Evolutionary conservation across 2,113 vertebrate genomes (phyloP).

Genomic region (Eolophus roseicapilla): DNA sequence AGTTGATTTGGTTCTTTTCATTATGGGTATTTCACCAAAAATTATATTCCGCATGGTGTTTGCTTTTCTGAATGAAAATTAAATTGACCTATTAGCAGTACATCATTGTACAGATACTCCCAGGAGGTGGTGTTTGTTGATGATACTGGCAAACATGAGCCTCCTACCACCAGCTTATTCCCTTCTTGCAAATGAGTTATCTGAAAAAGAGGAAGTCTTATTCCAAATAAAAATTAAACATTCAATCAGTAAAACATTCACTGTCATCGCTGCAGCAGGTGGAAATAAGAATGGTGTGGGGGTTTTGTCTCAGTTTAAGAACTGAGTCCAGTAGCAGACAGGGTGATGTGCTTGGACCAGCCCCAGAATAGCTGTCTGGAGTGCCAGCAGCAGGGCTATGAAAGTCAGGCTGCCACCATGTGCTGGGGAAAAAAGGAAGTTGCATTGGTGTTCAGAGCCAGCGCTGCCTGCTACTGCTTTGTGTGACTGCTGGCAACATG

Average conservation of each 20-base stretch:
- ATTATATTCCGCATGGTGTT: neutral
- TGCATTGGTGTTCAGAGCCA: neutral
- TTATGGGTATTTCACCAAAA: neutral
- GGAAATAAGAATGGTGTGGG: neutral
- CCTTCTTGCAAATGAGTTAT: neutral
- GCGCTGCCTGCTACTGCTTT: neutral
- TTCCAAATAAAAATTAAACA: neutral
- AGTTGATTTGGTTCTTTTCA: neutral
- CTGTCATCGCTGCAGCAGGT: rapidly evolving
- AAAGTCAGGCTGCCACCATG: neutral
- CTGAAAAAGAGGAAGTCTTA: neutral
- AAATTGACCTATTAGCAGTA: neutral
- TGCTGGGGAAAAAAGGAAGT: neutral
- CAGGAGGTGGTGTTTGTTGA: neutral
- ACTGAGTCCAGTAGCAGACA: neutral
- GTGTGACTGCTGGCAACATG: neutral
- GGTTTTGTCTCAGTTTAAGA: neutral
- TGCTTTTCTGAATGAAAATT: neutral
- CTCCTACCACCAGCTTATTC: neutral
- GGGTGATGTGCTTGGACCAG: neutral
- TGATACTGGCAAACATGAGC: rapidly evolving
- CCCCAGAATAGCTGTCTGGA: neutral
- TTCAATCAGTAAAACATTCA: rapidly evolving
- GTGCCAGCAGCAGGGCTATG: rapidly evolving
- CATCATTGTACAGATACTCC: neutral